Base-by-base conservation (phyloP, 2,113 vertebrate genomes). In the Hemiscyllium ocellatum region DNA sequence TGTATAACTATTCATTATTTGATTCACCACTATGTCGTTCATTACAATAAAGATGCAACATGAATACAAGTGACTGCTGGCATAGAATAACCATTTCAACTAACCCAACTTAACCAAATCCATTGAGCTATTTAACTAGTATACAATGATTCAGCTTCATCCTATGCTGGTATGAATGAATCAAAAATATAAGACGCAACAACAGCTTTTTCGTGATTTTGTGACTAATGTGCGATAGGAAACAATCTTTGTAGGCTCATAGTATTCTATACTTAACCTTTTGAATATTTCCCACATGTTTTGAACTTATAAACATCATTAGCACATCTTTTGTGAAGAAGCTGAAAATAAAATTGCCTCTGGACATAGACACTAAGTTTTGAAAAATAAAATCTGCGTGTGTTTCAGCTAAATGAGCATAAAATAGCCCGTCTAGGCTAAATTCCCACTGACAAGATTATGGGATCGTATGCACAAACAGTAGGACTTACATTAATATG, bases 371-470 rank as follows among this genome's bases (percentile, higher is more conserved):
- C 20, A 65, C 56, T 61, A 65, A 91, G 29, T 91, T 91, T 61
- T 91, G 87, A 91, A 91, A 13, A 65, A 5, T 4, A 65, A 65
- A 91, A 91, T 90, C 52, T 61, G n/a, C 61, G n/a, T n/a, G 3
- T 61, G 15, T 91, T 65, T 65, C 29, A 61, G 56, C 56, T n/a
- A 91, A 91, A 33, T 65, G 87, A 29, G 33, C 56, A 93, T n/a
- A 22, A n/a, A 2, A 93, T 17, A 93, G 89, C 66, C 5, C 56
- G 37, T 66, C 33, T 10, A 65, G 56, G 20, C 56, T 8, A 93
- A 93, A 93, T 37, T 93, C 89, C 56, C 89, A 66, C 33, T 93
- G 89, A 37, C 89, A 66, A 93, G 89, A 68, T 24, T 56, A 87
- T 7, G 37, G 61, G 33, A 93, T 33, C 76, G 47, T 17, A 72